phyloP scores from a whole-genome alignment of 2,113 vertebrate species.

The Zosterops japonicus region DNA sequence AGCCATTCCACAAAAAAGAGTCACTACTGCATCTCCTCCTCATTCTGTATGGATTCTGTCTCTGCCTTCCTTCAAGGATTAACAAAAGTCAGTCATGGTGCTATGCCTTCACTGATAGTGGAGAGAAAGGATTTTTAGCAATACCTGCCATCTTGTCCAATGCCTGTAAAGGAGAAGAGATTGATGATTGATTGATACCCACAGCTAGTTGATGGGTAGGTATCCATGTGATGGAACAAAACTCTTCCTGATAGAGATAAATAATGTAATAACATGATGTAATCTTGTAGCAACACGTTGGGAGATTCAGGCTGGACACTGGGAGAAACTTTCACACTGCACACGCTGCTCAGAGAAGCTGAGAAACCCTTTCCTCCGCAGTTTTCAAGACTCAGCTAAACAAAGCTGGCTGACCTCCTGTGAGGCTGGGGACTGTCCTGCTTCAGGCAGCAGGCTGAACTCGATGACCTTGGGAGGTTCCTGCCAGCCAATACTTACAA shows the following conservation, averaged over 20 bases:
- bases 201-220: not conserved
- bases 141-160: not conserved
- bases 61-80: not conserved
- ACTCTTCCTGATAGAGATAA: not conserved
- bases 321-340: not conserved
- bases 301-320: not conserved
- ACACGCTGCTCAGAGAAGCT: fast-evolving
- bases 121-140: not conserved
- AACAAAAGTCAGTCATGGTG: not conserved
- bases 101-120: not conserved
- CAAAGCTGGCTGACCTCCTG: not conserved
- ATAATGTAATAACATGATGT: not conserved
- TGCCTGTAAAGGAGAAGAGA: not conserved
- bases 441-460: not conserved
- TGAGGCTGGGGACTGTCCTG: fast-evolving
- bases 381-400: not conserved
- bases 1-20: not conserved
- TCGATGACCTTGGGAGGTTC: not conserved
- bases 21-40: not conserved
- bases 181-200: no score
- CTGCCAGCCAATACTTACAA: not conserved
- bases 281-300: not conserved
- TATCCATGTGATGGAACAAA: not conserved
- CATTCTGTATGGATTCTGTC: not conserved
- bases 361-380: not conserved